Percentiles rank a stretch among this genome's conserved stretches.
Evolutionary conservation across 2,797 vertebrate species (phyloP).

Genomic region (Rhinoraja longicauda): DNA sequence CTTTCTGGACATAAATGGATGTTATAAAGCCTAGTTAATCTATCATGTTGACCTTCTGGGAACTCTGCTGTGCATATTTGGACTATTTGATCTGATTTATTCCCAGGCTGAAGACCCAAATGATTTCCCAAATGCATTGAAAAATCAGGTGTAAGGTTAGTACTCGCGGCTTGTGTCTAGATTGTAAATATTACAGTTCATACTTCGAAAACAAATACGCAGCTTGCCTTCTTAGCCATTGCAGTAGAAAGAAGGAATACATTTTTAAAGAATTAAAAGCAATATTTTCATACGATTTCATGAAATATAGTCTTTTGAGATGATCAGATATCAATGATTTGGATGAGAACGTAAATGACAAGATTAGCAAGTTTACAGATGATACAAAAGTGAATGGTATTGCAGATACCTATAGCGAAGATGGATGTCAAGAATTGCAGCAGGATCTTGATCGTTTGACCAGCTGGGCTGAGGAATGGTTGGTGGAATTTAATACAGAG

Average conservation of each 20-base stretch:
- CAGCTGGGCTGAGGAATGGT: too few species aligned
- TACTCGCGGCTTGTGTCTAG: neutral
- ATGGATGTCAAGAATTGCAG: too few species aligned
- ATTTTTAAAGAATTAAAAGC: neutral
- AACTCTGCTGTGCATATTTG: neutral
- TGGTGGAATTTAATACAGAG: too few species aligned
- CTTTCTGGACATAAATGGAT: too few species aligned
- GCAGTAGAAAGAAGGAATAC: neutral
- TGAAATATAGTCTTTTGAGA: neutral
- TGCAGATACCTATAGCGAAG: too few species aligned
- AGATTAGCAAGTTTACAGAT: too few species aligned
- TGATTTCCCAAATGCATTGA: neutral
- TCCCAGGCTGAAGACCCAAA: neutral
- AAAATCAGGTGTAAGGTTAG: neutral
- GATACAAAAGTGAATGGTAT: too few species aligned
- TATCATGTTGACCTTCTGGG: neutral
- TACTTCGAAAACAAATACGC: neutral
- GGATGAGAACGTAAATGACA: too few species aligned
- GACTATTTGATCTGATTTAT: neutral
- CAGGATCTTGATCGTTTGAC: too few species aligned
- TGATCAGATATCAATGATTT: too few species aligned
- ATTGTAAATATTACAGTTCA: neutral
- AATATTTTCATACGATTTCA: neutral
- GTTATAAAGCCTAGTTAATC: neutral
- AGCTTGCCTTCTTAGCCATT: neutral